Conservation (phyloP, 2,113 vertebrate species). For the Corapipo altera region DNA sequence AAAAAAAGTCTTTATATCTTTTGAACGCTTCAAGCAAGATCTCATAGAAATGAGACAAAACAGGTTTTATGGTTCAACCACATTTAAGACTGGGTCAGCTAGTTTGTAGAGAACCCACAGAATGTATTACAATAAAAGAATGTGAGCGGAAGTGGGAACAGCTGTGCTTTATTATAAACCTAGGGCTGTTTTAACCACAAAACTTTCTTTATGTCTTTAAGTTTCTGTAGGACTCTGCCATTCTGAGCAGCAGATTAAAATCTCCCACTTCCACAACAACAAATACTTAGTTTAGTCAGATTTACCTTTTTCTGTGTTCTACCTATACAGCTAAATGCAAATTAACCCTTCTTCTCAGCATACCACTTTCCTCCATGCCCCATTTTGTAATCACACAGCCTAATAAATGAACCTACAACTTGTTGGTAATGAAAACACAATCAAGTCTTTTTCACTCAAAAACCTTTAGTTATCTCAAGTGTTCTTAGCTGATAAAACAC, state of each 20-base stretch:
- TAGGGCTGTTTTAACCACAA: slow-evolving; percentile 9
- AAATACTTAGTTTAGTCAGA: not conserved
- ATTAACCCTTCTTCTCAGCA: not conserved
- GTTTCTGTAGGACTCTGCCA: not conserved
- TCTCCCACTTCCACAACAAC: not conserved
- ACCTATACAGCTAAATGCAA: not conserved
- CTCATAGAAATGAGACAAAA: slow-evolving; percentile 29
- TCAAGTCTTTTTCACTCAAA: not conserved
- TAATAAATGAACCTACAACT: not conserved
- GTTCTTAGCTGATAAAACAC: not conserved
- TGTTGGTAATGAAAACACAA: not conserved
- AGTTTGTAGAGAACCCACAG: slow-evolving; percentile 23
- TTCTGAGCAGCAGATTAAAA: not conserved
- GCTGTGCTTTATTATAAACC: slow-evolving; percentile 35
- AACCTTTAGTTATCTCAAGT: not conserved
- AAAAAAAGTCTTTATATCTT: not conserved
- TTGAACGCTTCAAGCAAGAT: slow-evolving; percentile 8
- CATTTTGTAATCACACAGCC: not conserved
- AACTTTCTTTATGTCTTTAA: slow-evolving; percentile 32
- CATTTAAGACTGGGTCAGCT: slow-evolving; percentile 58
- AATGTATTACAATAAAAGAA: not conserved
- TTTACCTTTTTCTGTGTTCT: not conserved
- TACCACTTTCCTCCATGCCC: not conserved
- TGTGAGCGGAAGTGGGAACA: slow-evolving; percentile 21
- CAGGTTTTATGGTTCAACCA: slow-evolving; percentile 53